Conservation (phyloP, 2,113 vertebrate species). For the Camelus dromedarius region DNA sequence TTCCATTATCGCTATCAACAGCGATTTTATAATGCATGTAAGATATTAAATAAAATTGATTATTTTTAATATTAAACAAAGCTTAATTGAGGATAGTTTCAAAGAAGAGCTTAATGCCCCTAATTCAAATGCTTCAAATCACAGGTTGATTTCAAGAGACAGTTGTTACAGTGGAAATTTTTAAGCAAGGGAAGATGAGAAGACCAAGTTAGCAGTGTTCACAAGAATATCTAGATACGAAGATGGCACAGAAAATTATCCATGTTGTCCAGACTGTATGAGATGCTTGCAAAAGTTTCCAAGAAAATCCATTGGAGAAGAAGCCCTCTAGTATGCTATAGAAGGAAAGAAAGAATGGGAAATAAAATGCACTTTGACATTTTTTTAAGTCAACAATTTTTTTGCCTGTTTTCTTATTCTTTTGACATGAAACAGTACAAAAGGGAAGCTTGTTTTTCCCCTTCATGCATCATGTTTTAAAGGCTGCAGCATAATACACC, state of each 20-base stretch:
- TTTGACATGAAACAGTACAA: background rate
- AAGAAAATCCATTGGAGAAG: background rate
- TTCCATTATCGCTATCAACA: constrained; percentile 58
- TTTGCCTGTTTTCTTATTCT: background rate
- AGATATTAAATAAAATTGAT: constrained; percentile 68
- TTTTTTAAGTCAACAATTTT: background rate
- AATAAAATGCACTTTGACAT: background rate
- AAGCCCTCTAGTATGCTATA: background rate
- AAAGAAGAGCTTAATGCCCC: background rate
- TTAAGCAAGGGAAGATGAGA: background rate
- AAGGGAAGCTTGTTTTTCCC: background rate
- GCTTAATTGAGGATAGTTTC: background rate
- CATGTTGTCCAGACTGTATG: background rate
- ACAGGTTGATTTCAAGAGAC: background rate
- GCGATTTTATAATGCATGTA: constrained; percentile 55
- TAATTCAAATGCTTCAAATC: background rate
- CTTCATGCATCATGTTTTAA: background rate
- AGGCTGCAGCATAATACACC: background rate
- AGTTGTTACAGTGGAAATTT: background rate
- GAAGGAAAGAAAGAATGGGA: background rate
- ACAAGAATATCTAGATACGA: background rate
- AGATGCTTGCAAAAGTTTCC: background rate
- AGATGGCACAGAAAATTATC: background rate
- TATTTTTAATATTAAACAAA: constrained; percentile 57
- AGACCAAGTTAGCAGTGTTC: background rate